Evolutionary conservation across 2,888 invertebrate species (phyloP), one percentile per base, ranked within the genome.

Genomic region (Euzophera pinguis): DNA sequence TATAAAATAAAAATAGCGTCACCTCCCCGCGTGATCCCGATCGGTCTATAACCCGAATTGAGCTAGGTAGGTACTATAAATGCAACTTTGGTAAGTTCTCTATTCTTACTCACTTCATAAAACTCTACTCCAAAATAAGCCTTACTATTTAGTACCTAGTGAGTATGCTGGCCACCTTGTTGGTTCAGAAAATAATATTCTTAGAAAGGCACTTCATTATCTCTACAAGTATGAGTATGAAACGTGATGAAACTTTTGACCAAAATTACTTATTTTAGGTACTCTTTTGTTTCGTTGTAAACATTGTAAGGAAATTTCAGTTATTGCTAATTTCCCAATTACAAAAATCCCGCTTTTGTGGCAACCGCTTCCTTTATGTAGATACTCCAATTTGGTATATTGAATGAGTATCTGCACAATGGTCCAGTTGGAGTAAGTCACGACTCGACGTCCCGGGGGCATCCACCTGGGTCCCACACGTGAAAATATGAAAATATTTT

Each of bases 391-490:
- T 73, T 76, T 64, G 66, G 65, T 69, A 69, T 76, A 76, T 75
- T 73, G 75, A 76, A 75, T 75, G 75, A 71, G 68, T 64, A 63
- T 69, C 66, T 71, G 69, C 67, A 78, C 79, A 82, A 82, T 73
- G 63, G 68, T 55, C 52, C 61, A 60, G 62, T 64, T 62, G 62
- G 76, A 75, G 84, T 90, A 88, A 90, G 88, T 89, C 89, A 89
- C 89, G 89, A 89, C 78, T 67, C 57, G 34, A 47, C 54, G 63
- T 78, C 82, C 84, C 69, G 74, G 64, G 72, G 86, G 82, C 81
- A 68, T 65, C 80, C 89, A 90, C 87, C 89, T 90, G 89, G 81
- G 84, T 77, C 66, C 75, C 65, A 56, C 62, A 62, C 69, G 65
- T 68, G 69, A 73, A 80, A 75, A 77, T 74, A 67, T 70, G 63